Conservation (phyloP, 2,797 vertebrate genomes). For the Neostethus bicornis region DNA sequence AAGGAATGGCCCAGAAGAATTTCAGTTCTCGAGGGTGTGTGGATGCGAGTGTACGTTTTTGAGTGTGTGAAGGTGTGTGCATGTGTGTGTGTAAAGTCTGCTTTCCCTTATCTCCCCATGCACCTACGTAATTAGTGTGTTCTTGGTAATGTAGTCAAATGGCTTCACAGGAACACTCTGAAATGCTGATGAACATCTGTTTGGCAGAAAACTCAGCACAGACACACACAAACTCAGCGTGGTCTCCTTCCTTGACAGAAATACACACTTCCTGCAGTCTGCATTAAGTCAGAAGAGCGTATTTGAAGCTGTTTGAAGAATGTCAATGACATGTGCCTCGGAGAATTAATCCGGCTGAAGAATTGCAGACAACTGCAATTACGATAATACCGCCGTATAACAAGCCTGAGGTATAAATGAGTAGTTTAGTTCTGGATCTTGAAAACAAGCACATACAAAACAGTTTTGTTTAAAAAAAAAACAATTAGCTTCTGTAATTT, state of each 20-base stretch:
- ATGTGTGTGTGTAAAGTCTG: conserved; percentile 15
- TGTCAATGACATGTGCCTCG: conserved; percentile 26
- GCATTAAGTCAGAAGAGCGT: conserved; percentile 11
- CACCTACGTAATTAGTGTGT: conserved; percentile 68
- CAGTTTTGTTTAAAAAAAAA: background rate
- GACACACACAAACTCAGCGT: background rate
- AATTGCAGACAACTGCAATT: conserved; percentile 41
- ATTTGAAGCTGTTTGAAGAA: conserved; percentile 19
- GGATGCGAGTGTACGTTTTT: conserved; percentile 6
- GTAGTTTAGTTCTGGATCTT: conserved; percentile 21
- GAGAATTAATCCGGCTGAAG: conserved; percentile 29
- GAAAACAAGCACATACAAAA: conserved; percentile 16
- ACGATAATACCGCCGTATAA: conserved; percentile 26
- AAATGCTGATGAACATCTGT: conserved; percentile 80
- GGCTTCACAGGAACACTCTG: conserved; percentile 72
- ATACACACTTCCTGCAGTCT: conserved; percentile 5
- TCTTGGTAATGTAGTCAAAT: conserved; percentile 72
- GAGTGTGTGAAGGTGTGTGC: conserved; percentile 17
- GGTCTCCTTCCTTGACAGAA: conserved; percentile 15
- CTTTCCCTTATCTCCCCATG: conserved; percentile 36
- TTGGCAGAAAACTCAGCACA: conserved; percentile 55
- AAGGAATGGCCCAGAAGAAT: conserved; percentile 1
- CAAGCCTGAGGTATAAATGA: conserved; percentile 16
- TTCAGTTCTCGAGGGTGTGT: conserved; percentile 1
- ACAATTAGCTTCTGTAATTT: background rate